A percentile compares a stretch with the other conserved stretches of the same genome.
phyloP scores from a whole-genome alignment of 2,113 vertebrate species.

The Mobula birostris region DNA sequence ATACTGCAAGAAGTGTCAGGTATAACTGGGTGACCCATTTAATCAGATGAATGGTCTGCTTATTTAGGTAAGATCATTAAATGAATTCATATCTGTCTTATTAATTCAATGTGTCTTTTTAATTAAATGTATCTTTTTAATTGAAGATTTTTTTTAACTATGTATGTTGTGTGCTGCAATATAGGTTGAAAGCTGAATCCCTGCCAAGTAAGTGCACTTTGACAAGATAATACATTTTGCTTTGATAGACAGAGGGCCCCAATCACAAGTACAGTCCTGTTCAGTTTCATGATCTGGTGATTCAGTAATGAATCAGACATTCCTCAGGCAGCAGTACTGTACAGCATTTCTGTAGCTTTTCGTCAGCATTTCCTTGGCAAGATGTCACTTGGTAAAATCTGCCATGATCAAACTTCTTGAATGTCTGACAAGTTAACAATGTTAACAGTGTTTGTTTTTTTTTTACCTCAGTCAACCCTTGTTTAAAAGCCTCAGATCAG shows the following conservation, averaged over 20 bases:
- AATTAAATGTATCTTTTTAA: not conserved
- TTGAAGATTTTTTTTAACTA: not conserved
- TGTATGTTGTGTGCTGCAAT: not conserved
- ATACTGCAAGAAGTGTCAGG: not conserved
- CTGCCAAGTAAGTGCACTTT: not conserved
- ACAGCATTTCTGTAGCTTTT: not conserved
- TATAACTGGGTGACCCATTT: not conserved
- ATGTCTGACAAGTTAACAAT: slow-evolving; percentile 7
- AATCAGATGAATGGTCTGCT: not conserved
- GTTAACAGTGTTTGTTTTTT: not conserved
- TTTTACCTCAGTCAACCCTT: not conserved
- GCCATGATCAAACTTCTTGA: not conserved
- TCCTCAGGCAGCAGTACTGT: not conserved
- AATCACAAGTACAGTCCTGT: slow-evolving; percentile 28
- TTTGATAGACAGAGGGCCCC: not conserved
- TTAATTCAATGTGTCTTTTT: not conserved
- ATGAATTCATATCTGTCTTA: too few species aligned
- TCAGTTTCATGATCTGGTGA: slow-evolving; percentile 3
- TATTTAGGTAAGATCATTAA: not conserved
- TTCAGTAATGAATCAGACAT: slow-evolving; percentile 19
- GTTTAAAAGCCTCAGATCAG: not conserved
- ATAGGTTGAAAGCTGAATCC: not conserved
- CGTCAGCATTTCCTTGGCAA: not conserved
- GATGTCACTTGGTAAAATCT: not conserved
- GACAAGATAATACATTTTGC: slow-evolving; percentile 6